phyloP scores from a whole-genome alignment of 2,113 vertebrate genomes.

The Anoplopoma fimbria region DNA sequence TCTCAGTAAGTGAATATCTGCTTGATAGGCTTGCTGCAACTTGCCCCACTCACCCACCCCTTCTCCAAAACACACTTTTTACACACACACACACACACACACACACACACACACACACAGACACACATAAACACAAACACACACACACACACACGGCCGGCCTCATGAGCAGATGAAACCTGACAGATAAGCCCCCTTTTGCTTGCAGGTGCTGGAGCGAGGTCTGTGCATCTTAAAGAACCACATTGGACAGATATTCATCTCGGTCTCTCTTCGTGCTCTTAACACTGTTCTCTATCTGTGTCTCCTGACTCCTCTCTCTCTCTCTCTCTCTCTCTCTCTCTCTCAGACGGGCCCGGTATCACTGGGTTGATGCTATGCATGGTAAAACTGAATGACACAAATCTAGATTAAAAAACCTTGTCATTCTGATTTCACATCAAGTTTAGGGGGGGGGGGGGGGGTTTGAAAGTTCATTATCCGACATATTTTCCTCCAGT shows the following conservation, averaged over 20 bases:
- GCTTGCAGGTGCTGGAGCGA: constrained; percentile 56
- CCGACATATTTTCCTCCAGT: not conserved
- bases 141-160: constrained; percentile 18
- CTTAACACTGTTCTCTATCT: constrained; percentile 42
- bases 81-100: constrained; percentile 6
- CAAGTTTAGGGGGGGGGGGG: not conserved
- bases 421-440: not conserved
- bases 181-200: constrained; percentile 72
- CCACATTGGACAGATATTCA: constrained; percentile 59
- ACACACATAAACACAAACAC: constrained; percentile 24
- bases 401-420: constrained; percentile 4
- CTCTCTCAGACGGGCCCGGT: constrained; percentile 23
- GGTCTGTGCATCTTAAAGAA: constrained; percentile 63
- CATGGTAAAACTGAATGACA: constrained; percentile 25
- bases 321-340: too few relatives aligned
- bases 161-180: constrained; percentile 62
- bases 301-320: constrained; percentile 23
- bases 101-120: constrained; percentile 12
- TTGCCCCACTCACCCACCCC: constrained; percentile 38
- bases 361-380: constrained; percentile 10
- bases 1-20: constrained; percentile 25
- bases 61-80: constrained; percentile 41
- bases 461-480: constrained; percentile 14
- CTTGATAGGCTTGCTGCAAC: constrained; percentile 60
- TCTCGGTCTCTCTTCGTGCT: constrained; percentile 52